Base-by-base conservation (phyloP, 2,797 vertebrate species). In the Harpagifer antarcticus region DNA sequence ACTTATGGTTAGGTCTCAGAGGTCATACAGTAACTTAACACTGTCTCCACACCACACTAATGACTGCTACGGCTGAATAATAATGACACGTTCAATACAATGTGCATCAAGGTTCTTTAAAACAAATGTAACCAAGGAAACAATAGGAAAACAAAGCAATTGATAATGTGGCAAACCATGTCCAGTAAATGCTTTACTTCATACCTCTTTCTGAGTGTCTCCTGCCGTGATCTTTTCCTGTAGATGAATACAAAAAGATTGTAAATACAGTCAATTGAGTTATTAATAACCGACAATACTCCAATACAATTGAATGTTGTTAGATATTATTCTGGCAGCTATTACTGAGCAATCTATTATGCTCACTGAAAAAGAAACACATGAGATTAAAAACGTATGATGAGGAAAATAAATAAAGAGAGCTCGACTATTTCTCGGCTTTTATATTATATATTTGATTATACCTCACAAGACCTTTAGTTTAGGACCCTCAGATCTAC, bases 181-280 rank as follows among this genome's bases (percentile, higher is more conserved):
- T 27, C 27, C 27, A 27, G 50, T 33, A 3, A 42, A 44, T 58
- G 0, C 1, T 17, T 48, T 66, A 19, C 66, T 69, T 78, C 64
- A 8, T 90, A 96, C 95, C 94, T 96, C 95, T 87, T 93, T 95
- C 14, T 94, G 87, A 71, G 91, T 64, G 57, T 91, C 92, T 61
- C 94, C 94, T 15, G 82, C 79, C 0, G 85, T 50, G 17, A 79
- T 79, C 81, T 94, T 95, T 69, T 95, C 95, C 95, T 96, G 80
- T 23, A 78, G 15, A 81, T 15, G 12, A 70, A 64, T 58, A 57
- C 0, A 81, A 61, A 20, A 11, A 79, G 1, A 63, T 1, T 0
- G 33, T 42, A 53, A 9, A 72, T 3, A 13, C 27, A 27, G 27
- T 27, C 27, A 61, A 9, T 9, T 64, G 9, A 61, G 27, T 27